Evolutionary conservation across 2,113 vertebrate species (phyloP).

Genomic region (Pomatorhinus ruficollis): DNA sequence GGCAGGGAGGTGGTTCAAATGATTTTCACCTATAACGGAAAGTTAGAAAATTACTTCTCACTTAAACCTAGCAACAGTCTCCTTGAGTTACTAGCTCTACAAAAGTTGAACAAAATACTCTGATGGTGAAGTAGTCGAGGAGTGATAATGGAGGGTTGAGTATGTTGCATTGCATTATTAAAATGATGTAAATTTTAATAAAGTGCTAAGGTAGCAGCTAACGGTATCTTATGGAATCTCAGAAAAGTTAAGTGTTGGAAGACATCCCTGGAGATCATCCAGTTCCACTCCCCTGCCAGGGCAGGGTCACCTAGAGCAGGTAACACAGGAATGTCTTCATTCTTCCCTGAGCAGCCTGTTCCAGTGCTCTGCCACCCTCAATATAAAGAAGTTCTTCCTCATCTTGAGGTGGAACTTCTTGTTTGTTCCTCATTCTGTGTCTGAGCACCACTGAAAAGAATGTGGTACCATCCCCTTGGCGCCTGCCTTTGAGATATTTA

Average conservation of each 20-base stretch:
- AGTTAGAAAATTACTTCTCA: not conserved
- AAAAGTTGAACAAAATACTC: not conserved
- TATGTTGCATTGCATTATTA: not conserved
- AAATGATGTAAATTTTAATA: not conserved
- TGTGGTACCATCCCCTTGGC: not conserved
- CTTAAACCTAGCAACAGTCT: not conserved
- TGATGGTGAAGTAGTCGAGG: not conserved
- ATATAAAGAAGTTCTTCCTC: not conserved
- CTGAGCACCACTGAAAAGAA: not conserved
- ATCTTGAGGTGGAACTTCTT: not conserved
- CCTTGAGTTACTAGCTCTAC: not conserved
- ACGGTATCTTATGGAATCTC: not conserved
- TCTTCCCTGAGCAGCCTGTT: not conserved
- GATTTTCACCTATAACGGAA: not conserved
- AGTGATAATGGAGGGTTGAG: not conserved
- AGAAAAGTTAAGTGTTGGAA: not conserved
- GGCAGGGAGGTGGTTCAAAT: not conserved
- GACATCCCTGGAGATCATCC: not conserved
- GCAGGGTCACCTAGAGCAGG: not conserved
- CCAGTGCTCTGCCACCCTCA: not conserved
- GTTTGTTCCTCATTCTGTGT: not conserved
- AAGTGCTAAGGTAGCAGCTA: not conserved
- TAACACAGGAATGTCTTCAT: not conserved
- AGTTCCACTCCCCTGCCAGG: not conserved
- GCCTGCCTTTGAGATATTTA: not conserved